Base-by-base conservation (phyloP, 1,140 invertebrate species). In the Drosophila seguyi region DNA sequence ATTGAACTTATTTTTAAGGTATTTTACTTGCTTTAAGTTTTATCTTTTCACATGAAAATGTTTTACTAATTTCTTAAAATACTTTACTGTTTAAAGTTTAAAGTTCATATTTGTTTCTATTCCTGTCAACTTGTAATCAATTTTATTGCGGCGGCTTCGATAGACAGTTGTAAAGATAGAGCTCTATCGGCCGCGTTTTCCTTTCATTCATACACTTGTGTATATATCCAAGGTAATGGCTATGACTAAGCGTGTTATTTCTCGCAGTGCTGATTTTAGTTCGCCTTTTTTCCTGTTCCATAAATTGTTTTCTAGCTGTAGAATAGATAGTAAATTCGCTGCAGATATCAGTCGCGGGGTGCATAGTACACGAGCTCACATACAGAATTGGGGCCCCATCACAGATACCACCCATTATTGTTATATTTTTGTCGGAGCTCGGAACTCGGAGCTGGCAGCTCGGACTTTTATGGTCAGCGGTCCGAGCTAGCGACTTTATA, bases 311-410 rank as follows among this genome's bases (percentile, higher is more conserved):
- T 76, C 59, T 58, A 79, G 65, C 66, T 62, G 69, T 67, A 85
- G 66, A 88, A 87, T 83, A 87, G 84, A 88, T 88, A 88, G 81
- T 84, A 81, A 69, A 48, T 75, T 48, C 34, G 48, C 50, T 55
- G 27, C 60, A 79, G 76, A 79, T 79, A 79, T 62, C 76, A 73
- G 39, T 34, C 56, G 55, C n/a, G 34, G 48, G 77, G 83, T 87
- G 74, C 82, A 87, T 76, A 84, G 81, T 84, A 84, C 81, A 83
- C 63, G 55, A 62, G 39, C n/a, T n/a, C 34, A 41, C 39, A 39
- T 55, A 53, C 39, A 59, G 39, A 58, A 65, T 63, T 29, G 60
- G 60, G 38, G 36, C 45, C 61, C 60, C 45, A 31, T 29, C 62
- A 65, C 60, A 60, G 22, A 50, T 18, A 62, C 47, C 44, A 67